phyloP scores from a whole-genome alignment of 2,113 vertebrate species.

The Triplophysa dalaica region DNA sequence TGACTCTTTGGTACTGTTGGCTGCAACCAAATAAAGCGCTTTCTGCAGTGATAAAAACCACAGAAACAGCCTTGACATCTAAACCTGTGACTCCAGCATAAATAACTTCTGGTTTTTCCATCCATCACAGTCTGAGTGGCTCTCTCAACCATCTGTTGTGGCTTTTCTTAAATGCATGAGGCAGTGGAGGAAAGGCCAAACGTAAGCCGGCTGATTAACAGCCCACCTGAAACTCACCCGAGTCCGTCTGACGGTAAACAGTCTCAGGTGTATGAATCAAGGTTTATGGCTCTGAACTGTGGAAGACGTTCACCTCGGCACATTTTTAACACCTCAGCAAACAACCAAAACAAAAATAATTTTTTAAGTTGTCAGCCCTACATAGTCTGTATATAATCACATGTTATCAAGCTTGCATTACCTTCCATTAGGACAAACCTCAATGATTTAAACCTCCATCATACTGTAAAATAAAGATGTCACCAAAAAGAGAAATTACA shows the following conservation, averaged over 20 bases:
- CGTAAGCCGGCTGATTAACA: conserved; percentile 45
- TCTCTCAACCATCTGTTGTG: conserved; percentile 23
- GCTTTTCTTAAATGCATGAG: conserved; percentile 3
- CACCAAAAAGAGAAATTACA: conserved; percentile 79
- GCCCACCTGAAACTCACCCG: conserved; percentile 24
- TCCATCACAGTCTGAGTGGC: neutral
- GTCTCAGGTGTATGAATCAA: neutral
- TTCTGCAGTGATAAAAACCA: neutral
- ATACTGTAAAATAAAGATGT: conserved; percentile 52
- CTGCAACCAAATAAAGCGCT: neutral
- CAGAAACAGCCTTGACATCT: conserved; percentile 4
- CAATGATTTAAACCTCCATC: neutral
- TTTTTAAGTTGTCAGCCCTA: neutral
- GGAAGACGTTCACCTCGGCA: conserved; percentile 23
- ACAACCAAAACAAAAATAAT: neutral
- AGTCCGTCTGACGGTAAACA: neutral
- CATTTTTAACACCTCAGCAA: conserved; percentile 45
- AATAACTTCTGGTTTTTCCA: conserved; percentile 7
- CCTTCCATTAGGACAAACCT: neutral
- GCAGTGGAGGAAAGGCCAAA: conserved; percentile 27
- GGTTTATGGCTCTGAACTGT: conserved; percentile 1
- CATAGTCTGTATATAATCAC: neutral
- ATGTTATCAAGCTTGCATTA: no score
- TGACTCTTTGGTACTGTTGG: no score
- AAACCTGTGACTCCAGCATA: neutral